phyloP scores from a whole-genome alignment of 2,113 vertebrate genomes.

The human (Homo sapiens) region GRCh38 chrX:22667001-22667500 shows the following conservation, averaged over 20 bases:
- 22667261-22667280: neutral
- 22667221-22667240: slow-evolving; percentile 9
- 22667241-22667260: neutral
- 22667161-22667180: neutral
- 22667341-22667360: neutral
- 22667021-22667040: neutral
- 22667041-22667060: neutral
- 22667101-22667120: neutral
- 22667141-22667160: neutral
- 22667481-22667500: neutral
- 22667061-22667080: neutral
- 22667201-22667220: neutral
- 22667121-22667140: neutral
- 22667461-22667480: neutral
- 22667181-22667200: neutral
- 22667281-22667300: neutral
- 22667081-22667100: neutral
- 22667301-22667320: slow-evolving; percentile 35
- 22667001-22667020: slow-evolving; percentile 27
- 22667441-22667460: neutral
- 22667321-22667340: slow-evolving; percentile 17
- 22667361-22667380: neutral
- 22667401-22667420: neutral
- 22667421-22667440: slow-evolving; percentile 15
- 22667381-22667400: neutral